Evolutionary conservation across 1,140 invertebrate species (phyloP), one percentile per base, ranked within the genome.

Genomic region (Mactra quadrangularis): DNA sequence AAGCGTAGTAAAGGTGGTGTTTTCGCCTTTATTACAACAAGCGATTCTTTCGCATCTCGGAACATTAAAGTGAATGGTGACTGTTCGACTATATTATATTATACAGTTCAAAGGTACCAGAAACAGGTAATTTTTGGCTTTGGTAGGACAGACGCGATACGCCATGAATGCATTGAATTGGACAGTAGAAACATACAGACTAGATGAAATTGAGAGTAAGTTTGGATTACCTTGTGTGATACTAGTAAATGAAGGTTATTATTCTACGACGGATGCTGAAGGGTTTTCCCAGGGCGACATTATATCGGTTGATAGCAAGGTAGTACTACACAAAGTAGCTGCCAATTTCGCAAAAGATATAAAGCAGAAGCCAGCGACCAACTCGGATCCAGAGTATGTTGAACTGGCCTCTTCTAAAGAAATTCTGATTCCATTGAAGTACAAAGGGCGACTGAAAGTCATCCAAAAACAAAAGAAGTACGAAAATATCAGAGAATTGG

Each of bases 391-490:
- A 15, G 59, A 77, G 19, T 64, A 50, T 19, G n/a, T 50, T 29
- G 27, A 64, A 25, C 57, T 64, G 1, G 22, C 38, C 22, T 59
- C 38, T n/a, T 13, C 11, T 15, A 38, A 64, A 19, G 74, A 77
- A 45, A 77, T 77, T 50, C 74, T 77, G 3, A 55, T 77, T n/a
- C 74, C 74, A 25, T 64, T 77, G 29, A 62, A 64, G 50, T 77
- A 77, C 47, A 62, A 77, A 59, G 74, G 74, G 0, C 62, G 62
- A 50, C 45, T 77, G 22, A 62, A 77, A 50, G 55, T 77, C 19
- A 2, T 77, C 9, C 31, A 53, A 27, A 3, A 9, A 19, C 15
- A 19, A 3, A 62, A 77, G 25, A 33, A 62, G 27, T 77, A 64
- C 33, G 38, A 35, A 11, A 62, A 22, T 53, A 38, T 77, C 4